Evolutionary conservation across 2,797 vertebrate species (phyloP).

Genomic region (Diplodus puntazzo): DNA sequence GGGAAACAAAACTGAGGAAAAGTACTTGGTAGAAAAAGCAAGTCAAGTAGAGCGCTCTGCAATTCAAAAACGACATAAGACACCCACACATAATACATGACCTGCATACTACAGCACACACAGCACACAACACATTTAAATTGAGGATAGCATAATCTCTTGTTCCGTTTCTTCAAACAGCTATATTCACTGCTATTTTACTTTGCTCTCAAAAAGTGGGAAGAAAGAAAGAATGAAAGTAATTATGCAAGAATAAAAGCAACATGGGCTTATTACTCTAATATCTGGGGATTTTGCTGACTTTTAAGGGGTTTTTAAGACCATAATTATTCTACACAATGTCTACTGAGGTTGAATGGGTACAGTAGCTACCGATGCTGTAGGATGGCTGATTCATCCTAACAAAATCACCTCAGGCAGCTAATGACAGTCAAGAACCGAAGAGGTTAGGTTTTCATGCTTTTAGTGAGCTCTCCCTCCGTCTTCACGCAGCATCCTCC

Average conservation of each 20-base stretch:
- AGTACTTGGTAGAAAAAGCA: too few relatives aligned
- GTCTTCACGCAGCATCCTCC: conserved; percentile 37
- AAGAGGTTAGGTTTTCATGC: conserved; percentile 29
- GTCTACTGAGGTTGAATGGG: conserved; percentile 11
- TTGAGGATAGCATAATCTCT: background rate
- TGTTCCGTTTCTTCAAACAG: background rate
- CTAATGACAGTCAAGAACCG: conserved; percentile 25
- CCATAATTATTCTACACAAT: conserved; percentile 16
- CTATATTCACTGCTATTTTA: conserved; percentile 10
- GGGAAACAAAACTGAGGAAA: too few relatives aligned
- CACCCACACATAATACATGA: background rate
- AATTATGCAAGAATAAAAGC: conserved; percentile 23
- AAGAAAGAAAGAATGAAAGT: conserved; percentile 13
- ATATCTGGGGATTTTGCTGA: conserved; percentile 17
- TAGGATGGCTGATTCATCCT: conserved; percentile 6
- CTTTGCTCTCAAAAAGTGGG: background rate
- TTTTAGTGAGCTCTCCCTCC: conserved; percentile 12
- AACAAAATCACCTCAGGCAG: conserved; percentile 33
- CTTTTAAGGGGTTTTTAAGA: conserved; percentile 9
- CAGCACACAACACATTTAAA: background rate
- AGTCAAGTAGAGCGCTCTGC: too few relatives aligned
- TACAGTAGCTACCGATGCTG: background rate
- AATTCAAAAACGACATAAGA: background rate
- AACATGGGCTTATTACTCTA: conserved; percentile 15
- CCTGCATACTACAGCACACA: background rate